A percentile compares a stretch with the other conserved stretches of the same genome.
Conservation (phyloP, 2,797 vertebrate species). For the Cyprinella venusta region DNA sequence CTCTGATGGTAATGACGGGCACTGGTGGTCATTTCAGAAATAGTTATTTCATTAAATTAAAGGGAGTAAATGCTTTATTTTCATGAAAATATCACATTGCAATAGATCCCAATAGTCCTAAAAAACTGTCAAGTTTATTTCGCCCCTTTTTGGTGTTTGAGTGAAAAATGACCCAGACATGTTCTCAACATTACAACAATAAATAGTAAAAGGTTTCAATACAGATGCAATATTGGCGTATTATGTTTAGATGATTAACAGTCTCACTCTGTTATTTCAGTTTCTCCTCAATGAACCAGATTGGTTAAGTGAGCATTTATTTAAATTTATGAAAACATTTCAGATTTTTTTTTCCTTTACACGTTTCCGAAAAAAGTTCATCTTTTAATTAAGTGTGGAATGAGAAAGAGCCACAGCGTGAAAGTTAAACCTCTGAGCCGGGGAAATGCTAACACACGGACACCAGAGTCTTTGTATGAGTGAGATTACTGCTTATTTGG, state of each 20-base stretch:
- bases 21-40: too few species aligned
- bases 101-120: not conserved
- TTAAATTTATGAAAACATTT: slow-evolving; percentile 21
- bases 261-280: not conserved
- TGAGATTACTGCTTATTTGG: slow-evolving; percentile 47
- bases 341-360: not conserved
- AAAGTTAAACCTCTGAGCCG: slow-evolving; percentile 26
- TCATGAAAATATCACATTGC: not conserved
- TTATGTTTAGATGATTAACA: slow-evolving; percentile 5
- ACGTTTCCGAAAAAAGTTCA: not conserved
- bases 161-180: not conserved
- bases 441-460: slow-evolving; percentile 32
- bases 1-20: too few species aligned
- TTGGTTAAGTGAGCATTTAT: not conserved
- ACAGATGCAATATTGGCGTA: not conserved
- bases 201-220: not conserved
- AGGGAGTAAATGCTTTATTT: not conserved
- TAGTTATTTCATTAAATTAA: not conserved
- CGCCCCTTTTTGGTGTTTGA: not conserved
- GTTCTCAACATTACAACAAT: not conserved
- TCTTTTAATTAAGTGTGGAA: slow-evolving; percentile 55
- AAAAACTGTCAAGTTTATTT: too few species aligned
- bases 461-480: slow-evolving; percentile 46
- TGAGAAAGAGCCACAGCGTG: slow-evolving; percentile 34
- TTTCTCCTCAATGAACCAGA: not conserved